Evolutionary conservation across 2,797 vertebrate species (phyloP), one percentile per base, ranked within the genome.

Genomic region (Micrastur ruficollis): DNA sequence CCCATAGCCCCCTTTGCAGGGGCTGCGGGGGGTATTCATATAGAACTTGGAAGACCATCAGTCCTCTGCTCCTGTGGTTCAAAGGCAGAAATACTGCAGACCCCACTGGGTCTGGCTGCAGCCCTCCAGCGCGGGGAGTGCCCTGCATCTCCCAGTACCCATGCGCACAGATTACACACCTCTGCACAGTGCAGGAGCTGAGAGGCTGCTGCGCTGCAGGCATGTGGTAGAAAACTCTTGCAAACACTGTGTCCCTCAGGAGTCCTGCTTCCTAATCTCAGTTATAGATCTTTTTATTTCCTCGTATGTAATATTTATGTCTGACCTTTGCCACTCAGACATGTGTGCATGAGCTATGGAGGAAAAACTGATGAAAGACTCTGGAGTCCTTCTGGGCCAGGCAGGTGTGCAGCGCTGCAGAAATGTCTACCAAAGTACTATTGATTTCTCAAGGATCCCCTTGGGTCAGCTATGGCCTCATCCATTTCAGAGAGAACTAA

Each of bases 401-500:
- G 59, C 0, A 0, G 52, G 47, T 70, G n/a, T 25, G 53, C 27
- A 46, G 68, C 0, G 4, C 84, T 80, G 88, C 67, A 81, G 80
- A 63, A 74, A 81, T 67, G 29, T 71, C 72, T 86, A 79, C 92
- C 81, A 73, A 86, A 73, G 61, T 40, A 29, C 29, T 72, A 44
- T 66, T 84, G 94, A 96, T 95, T 96, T 73, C 44, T 70, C 15
- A 50, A 78, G 67, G 66, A 91, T 58, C 25, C 40, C 66, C 17
- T 46, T 61, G 90, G 95, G 68, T 67, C 66, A 52, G 32, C 40
- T 58, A 27, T 34, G 66, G 75, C 79, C 74, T 91, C 93, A 74
- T 81, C 86, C 63, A 82, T 76, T 88, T 75, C 86, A 59, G 53
- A 70, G 26, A 91, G 72, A 90, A 71, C 55, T 90, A 89, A 96